Evolutionary conservation across 2,797 vertebrate species (phyloP).

Genomic region (Meriones psammophilus): DNA sequence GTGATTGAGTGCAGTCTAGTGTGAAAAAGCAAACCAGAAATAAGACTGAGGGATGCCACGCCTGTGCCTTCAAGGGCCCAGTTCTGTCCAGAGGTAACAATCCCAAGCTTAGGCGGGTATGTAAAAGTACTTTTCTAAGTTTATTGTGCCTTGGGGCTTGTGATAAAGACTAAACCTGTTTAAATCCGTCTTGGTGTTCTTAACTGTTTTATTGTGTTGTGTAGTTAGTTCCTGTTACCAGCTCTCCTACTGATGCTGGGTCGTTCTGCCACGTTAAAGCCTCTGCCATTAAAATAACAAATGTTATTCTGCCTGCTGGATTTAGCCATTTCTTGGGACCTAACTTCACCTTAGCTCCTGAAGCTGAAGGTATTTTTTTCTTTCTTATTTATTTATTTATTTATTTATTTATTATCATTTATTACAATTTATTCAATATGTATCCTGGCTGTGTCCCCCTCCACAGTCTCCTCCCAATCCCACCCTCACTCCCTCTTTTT

Average conservation of each 20-base stretch:
- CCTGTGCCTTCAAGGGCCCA: neutral
- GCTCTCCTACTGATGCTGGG: slow-evolving; percentile 82
- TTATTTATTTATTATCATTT: too few species aligned
- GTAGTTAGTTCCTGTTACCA: slow-evolving; percentile 80
- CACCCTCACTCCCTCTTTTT: too few species aligned
- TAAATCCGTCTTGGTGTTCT: neutral
- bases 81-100: neutral
- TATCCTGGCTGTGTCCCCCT: too few species aligned
- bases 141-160: neutral
- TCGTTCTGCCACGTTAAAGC: slow-evolving; percentile 87
- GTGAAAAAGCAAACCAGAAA: neutral
- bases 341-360: slow-evolving; percentile 83
- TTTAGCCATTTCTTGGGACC: slow-evolving; percentile 85
- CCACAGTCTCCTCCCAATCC: too few species aligned
- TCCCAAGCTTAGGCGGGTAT: neutral
- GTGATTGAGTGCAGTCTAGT: neutral
- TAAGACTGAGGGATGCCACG: neutral
- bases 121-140: neutral
- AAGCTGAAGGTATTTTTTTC: slow-evolving; percentile 87
- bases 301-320: slow-evolving; percentile 83
- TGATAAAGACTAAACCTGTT: slow-evolving; percentile 34
- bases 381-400: neutral
- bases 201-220: slow-evolving; percentile 65
- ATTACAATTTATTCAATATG: too few species aligned
- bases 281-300: slow-evolving; percentile 86